Evolutionary conservation across 1,140 invertebrate genomes (phyloP).

Genomic region (Hycleus phaleratus): DNA sequence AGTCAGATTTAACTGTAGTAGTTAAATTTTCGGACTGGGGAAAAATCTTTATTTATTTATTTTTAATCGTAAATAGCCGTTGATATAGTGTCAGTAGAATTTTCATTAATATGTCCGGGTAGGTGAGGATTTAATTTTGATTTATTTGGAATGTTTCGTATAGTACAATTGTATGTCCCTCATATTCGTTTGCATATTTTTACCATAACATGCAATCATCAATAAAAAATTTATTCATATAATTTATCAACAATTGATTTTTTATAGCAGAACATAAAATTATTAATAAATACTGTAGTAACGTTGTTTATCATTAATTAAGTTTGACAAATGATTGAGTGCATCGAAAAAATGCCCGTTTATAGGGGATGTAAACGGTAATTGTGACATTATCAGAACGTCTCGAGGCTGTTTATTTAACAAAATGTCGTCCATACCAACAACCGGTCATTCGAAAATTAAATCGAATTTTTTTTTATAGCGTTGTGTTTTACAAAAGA

Average conservation of each 20-base stretch:
- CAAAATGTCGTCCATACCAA: no score
- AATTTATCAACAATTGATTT: slow-evolving; percentile 2
- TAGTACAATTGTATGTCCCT: slow-evolving; percentile 1
- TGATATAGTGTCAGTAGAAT: slow-evolving; percentile 2
- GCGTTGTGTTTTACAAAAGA: no score
- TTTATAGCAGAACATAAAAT: slow-evolving; percentile 3
- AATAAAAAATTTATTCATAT: background rate
- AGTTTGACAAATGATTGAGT: slow-evolving; percentile 12
- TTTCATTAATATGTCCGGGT: slow-evolving; percentile 7
- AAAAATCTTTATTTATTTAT: slow-evolving; percentile 17
- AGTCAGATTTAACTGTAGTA: slow-evolving; percentile 15
- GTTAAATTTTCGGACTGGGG: slow-evolving; percentile 15
- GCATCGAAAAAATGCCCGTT: background rate
- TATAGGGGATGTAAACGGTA: no score
- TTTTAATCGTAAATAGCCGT: background rate
- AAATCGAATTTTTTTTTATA: no score
- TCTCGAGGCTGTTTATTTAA: no score
- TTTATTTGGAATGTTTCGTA: slow-evolving; percentile 8
- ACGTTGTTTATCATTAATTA: slow-evolving; percentile 6
- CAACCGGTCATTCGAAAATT: no score
- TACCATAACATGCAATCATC: no score
- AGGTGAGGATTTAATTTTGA: slow-evolving; percentile 12
- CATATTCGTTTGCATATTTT: background rate
- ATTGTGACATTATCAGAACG: no score
- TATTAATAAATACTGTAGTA: background rate